Conservation (phyloP, 2,888 invertebrate species). For the Pantelozetes paolii region DNA sequence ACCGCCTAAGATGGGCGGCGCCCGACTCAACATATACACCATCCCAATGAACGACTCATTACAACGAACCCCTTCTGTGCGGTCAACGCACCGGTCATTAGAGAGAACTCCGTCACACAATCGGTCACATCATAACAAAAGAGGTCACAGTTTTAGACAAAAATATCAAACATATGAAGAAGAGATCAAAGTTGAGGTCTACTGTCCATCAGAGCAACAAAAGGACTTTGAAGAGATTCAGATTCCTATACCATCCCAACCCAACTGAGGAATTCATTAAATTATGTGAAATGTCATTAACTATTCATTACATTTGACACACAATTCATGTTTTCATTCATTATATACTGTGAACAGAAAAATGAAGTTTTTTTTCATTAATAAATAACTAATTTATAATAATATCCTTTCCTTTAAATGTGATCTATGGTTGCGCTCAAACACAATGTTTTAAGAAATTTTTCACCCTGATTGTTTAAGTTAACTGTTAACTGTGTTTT, state of each 20-base stretch:
- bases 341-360: too few species aligned
- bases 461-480: too few species aligned
- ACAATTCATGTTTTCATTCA: too few species aligned
- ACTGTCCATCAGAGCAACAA: not conserved
- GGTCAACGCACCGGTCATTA: not conserved
- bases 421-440: too few species aligned
- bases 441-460: too few species aligned
- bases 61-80: not conserved
- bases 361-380: too few species aligned
- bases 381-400: too few species aligned
- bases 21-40: conserved; percentile 37
- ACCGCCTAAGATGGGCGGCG: conserved; percentile 42
- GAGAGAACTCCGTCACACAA: not conserved
- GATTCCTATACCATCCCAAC: not conserved
- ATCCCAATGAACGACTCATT: not conserved
- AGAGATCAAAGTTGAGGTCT: conserved; percentile 21
- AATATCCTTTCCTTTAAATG: too few species aligned
- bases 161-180: not conserved
- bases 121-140: not conserved
- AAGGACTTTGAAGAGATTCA: not conserved
- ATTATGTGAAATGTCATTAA: too few species aligned
- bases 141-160: not conserved
- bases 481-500: too few species aligned
- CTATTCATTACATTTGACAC: too few species aligned
- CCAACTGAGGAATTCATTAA: too few species aligned